These are phyloP conservation scores for Ceratoteleas bidentatus DNA, from an alignment of 1,140 invertebrate species.

Conservation along the genomic window DNA sequence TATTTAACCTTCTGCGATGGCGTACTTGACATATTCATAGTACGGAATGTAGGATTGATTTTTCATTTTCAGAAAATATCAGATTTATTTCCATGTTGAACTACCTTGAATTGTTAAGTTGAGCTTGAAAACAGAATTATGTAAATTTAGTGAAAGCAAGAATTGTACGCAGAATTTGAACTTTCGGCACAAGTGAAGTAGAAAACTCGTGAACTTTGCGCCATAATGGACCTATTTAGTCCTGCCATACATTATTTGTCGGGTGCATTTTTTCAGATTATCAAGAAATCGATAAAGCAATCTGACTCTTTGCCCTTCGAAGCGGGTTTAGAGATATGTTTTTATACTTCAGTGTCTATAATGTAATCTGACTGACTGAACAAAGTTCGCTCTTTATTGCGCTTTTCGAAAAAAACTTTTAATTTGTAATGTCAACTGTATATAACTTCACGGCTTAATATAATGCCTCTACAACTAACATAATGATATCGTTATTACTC, in stretches of 20 bases:
- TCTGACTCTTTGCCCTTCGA: constrained; percentile 43
- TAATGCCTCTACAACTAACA: neutral
- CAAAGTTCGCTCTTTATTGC: constrained; percentile 21
- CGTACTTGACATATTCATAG: too few species aligned
- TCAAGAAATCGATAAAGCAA: constrained; percentile 40
- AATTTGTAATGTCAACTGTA: constrained; percentile 1
- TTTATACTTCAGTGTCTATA: constrained; percentile 44
- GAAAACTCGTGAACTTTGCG: neutral
- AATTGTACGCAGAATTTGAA: too few species aligned
- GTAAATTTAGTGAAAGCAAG: too few species aligned
- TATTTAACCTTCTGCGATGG: too few species aligned
- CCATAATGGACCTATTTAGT: constrained; percentile 11
- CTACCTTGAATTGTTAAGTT: too few species aligned
- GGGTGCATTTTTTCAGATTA: constrained; percentile 19
- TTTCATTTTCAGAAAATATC: too few species aligned
- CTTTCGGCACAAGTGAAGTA: too few species aligned
- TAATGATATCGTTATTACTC: neutral
- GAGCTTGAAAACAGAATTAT: too few species aligned
- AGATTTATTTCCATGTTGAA: too few species aligned
- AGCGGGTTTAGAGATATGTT: constrained; percentile 43
- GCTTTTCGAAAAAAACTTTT: constrained; percentile 22
- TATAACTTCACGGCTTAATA: constrained; percentile 1
- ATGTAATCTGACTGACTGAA: constrained; percentile 29
- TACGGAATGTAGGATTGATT: too few species aligned
- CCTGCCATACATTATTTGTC: constrained; percentile 11